Base-by-base conservation (phyloP, 2,888 invertebrate species). In the Metopia argyrocephala region DNA sequence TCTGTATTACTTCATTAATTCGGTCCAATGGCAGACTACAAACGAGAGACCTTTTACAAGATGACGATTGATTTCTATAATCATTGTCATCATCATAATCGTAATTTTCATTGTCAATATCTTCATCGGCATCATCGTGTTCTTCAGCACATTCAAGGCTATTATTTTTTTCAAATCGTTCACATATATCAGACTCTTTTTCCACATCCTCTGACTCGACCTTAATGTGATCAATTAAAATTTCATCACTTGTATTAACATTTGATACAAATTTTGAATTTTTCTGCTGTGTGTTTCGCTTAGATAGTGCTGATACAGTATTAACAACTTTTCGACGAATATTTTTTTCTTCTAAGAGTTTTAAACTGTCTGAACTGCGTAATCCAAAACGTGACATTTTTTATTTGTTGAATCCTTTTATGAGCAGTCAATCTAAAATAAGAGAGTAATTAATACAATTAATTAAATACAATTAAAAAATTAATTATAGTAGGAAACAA, bases 1-100 rank as follows among this genome's bases (percentile, higher is more conserved):
- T 89, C 75, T 89, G 87, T 62, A 90, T 84, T 56, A 90, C 85
- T 28, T 89, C 88, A 52, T 88, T 87, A 76, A 90, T 84, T 57
- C 89, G 86, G 20, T 88, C 87, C 46, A 90, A 84, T n/a, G 90
- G 90, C 74, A 90, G 82, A 79, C 90, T 90, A 80, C 90, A 90
- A 18, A 89, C 84, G 15, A 90, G 74, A 9, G 65, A 28, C 18
- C 61, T 78, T 52, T 66, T 74, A 18, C 83, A 21, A 85, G 83
- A 27, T 84, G 48, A 79, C 76, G 81, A 79, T 65, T 25, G 46
- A 20, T 75, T 61, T 52, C 61, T 68, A 28, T 38, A 71, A 46
- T 59, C 45, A 27, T 78, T 56, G 38, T 71, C 68, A 20, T 31
- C 28, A 5, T 52, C 59, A 15, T 48, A 21, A 12, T 74, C 61